A percentile compares a stretch with the other conserved stretches of the same genome.
phyloP scores from a whole-genome alignment of 2,113 vertebrate genomes.

The Lota lota region DNA sequence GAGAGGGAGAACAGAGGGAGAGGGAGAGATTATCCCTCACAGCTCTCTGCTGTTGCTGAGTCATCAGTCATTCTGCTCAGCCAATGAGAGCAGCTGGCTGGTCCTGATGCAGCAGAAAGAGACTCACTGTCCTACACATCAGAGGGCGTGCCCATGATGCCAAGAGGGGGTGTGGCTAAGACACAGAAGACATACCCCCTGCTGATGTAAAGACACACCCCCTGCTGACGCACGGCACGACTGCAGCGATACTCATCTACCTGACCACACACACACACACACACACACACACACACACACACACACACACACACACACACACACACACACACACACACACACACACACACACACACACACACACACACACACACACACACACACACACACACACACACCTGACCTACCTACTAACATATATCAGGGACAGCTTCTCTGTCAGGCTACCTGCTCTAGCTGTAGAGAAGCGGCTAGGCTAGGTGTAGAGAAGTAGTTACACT shows the following conservation, averaged over 20 bases:
- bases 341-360: too few relatives aligned
- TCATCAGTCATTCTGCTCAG: slow-evolving; percentile 40
- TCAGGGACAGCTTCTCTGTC: too few relatives aligned
- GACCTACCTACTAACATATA: too few relatives aligned
- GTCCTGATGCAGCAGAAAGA: slow-evolving; percentile 68
- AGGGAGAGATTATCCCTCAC: not conserved
- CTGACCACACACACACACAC: not conserved
- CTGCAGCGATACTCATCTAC: slow-evolving; percentile 45
- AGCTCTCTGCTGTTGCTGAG: slow-evolving; percentile 59
- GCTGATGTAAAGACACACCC: not conserved
- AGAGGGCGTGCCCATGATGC: slow-evolving; percentile 39
- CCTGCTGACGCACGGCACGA: slow-evolving; percentile 33
- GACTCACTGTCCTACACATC: too few relatives aligned
- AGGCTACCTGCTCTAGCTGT: too few relatives aligned
- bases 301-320: not conserved
- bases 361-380: too few relatives aligned
- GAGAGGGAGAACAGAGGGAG: not conserved
- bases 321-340: not conserved
- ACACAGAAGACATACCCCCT: slow-evolving; percentile 14
- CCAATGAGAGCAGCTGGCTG: slow-evolving; percentile 53
- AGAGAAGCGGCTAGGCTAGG: too few relatives aligned
- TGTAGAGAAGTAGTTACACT: too few relatives aligned
- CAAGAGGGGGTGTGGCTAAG: slow-evolving; percentile 52
- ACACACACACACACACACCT: too few relatives aligned
- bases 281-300: not conserved